Evolutionary conservation across 2,797 vertebrate genomes (phyloP).

Genomic region (Mus spretus): DNA sequence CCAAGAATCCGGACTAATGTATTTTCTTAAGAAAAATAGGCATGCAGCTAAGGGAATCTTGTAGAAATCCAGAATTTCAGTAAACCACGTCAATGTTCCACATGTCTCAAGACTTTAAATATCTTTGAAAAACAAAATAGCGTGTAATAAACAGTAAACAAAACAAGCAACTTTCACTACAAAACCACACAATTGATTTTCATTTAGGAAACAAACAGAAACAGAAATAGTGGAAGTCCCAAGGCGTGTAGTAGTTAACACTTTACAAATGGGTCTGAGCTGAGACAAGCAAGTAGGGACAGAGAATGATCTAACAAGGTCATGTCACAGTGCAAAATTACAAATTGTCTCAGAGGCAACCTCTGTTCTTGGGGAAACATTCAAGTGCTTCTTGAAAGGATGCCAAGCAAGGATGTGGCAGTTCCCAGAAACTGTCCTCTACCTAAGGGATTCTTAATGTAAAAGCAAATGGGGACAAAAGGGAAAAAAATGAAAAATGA

Average conservation of each 20-base stretch:
- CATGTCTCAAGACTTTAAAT: not conserved
- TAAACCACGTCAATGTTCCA: not conserved
- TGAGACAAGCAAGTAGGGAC: not conserved
- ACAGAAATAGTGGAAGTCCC: not conserved
- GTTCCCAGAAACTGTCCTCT: conserved; percentile 1
- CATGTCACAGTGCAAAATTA: not conserved
- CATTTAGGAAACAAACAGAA: conserved; percentile 41
- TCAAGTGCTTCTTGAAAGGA: not conserved
- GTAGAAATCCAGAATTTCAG: not conserved
- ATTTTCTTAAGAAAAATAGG: not conserved
- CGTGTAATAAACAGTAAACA: not conserved
- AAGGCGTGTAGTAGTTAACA: not conserved
- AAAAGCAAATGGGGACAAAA: not conserved
- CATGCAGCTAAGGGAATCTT: not conserved
- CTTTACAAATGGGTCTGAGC: conserved; percentile 2
- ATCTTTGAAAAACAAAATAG: not conserved
- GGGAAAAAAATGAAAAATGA: not conserved
- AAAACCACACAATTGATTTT: conserved; percentile 27
- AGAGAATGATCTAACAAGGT: not conserved
- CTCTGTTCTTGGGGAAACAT: not conserved
- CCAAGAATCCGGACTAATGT: not conserved
- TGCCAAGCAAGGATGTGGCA: not conserved
- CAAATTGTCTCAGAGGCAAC: not conserved
- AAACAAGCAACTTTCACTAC: not conserved
- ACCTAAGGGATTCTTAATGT: not conserved